Percentiles rank a stretch among this genome's conserved stretches.
Conservation (phyloP, 2,113 vertebrate genomes). For the Grallaria varia region DNA sequence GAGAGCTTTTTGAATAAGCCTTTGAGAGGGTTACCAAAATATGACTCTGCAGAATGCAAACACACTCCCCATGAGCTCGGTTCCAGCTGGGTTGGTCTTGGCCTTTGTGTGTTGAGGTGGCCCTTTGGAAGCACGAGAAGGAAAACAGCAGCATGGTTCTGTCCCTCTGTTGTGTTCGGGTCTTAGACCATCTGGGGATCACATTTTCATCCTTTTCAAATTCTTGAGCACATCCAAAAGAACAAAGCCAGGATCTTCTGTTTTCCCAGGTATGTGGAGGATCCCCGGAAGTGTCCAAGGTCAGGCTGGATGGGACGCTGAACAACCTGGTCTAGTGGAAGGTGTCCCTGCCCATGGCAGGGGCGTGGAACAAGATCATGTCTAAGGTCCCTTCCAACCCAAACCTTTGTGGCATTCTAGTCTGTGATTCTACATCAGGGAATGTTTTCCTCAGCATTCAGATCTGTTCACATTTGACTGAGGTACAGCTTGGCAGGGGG, state of each 20-base stretch:
- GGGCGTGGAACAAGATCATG: neutral
- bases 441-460: neutral
- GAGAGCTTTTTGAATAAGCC: neutral
- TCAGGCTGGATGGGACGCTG: neutral
- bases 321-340: neutral
- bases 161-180: neutral
- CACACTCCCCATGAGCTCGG: neutral
- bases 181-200: neutral
- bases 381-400: neutral
- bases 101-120: neutral
- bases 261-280: neutral
- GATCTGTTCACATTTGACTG: neutral
- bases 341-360: neutral
- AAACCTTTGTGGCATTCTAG: neutral
- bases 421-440: neutral
- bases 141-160: neutral
- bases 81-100: neutral
- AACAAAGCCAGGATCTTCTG: neutral
- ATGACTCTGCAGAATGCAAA: neutral
- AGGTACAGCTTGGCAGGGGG: neutral
- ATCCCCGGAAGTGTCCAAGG: neutral
- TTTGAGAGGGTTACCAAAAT: neutral
- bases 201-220: neutral
- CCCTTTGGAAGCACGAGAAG: neutral
- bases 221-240: neutral